Conservation (phyloP, 1,140 invertebrate genomes). For the Polypedilum vanderplanki region DNA sequence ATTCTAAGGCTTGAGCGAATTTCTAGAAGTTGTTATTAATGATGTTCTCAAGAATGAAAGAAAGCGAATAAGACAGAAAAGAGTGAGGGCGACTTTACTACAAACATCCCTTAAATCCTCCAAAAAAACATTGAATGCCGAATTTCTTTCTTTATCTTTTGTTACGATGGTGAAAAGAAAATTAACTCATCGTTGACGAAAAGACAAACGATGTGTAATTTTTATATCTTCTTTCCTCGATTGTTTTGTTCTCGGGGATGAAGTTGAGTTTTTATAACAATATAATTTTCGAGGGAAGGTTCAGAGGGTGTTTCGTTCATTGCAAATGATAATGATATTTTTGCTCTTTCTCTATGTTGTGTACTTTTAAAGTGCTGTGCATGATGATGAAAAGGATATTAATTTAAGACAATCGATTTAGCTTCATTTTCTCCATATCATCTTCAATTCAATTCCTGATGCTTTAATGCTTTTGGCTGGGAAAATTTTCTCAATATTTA, state of each 20-base stretch:
- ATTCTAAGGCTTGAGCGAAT: neutral
- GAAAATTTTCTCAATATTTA: too few species aligned
- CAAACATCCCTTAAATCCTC: constrained; percentile 15
- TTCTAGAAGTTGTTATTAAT: constrained; percentile 6
- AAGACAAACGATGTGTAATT: constrained; percentile 29
- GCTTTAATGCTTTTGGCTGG: neutral
- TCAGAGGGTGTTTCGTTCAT: constrained; percentile 15
- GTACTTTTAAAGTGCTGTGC: neutral
- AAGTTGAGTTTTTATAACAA: constrained; percentile 24
- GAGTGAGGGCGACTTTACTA: neutral
- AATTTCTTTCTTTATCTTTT: constrained; percentile 5
- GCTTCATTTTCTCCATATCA: neutral
- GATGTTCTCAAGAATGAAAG: constrained; percentile 17
- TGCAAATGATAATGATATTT: constrained; percentile 27
- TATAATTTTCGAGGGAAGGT: neutral
- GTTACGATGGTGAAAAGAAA: constrained; percentile 24
- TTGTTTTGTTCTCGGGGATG: neutral
- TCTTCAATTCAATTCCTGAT: neutral
- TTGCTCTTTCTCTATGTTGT: neutral
- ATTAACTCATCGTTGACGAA: constrained; percentile 29
- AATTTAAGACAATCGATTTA: constrained; percentile 26
- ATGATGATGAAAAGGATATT: constrained; percentile 8
- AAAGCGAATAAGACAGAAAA: neutral
- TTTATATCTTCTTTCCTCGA: constrained; percentile 1
- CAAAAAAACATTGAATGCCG: neutral